These are phyloP conservation scores for Apis cerana DNA, from an alignment of 1,140 invertebrate species.

Conservation along the genomic window DNA sequence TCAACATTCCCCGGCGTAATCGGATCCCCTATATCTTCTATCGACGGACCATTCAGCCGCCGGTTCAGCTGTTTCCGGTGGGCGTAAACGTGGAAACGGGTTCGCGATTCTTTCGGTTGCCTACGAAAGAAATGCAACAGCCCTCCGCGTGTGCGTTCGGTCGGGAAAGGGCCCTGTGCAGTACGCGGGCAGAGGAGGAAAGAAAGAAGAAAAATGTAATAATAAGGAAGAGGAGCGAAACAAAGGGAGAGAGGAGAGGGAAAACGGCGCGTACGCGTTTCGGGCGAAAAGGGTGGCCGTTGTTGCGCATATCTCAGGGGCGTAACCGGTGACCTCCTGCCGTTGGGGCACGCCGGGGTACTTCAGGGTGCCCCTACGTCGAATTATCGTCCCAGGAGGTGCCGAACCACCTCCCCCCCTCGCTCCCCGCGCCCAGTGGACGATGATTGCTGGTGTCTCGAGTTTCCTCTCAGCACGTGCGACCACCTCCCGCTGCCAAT, in stretches of 20 bases:
- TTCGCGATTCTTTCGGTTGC: conserved; percentile 76
- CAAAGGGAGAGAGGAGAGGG: neutral
- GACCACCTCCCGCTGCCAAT: conserved; percentile 44
- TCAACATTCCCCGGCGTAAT: conserved; percentile 77
- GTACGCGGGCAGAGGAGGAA: too few relatives aligned
- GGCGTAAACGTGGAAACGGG: conserved; percentile 80
- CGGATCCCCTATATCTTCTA: conserved; percentile 77
- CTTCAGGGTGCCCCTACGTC: conserved; percentile 71
- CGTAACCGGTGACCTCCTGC: conserved; percentile 72
- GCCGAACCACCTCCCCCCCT: conserved; percentile 7
- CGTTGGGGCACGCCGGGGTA: conserved; percentile 66
- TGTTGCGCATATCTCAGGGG: conserved; percentile 75
- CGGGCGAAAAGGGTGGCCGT: conserved; percentile 65
- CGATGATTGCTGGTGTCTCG: conserved; percentile 77
- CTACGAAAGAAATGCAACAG: conserved; percentile 55
- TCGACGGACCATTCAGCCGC: conserved; percentile 72
- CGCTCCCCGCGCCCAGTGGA: conserved; percentile 25
- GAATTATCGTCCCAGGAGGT: conserved; percentile 72
- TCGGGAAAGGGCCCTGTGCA: too few relatives aligned
- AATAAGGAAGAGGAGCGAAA: neutral
- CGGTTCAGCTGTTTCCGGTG: conserved; percentile 80
- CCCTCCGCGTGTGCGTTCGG: too few relatives aligned
- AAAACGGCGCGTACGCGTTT: conserved; percentile 24
- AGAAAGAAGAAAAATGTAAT: neutral
- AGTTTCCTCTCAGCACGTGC: conserved; percentile 77